Evolutionary conservation across 2,113 vertebrate species (phyloP), one percentile per base, ranked within the genome.

Genomic region (Oplegnathus fasciatus): DNA sequence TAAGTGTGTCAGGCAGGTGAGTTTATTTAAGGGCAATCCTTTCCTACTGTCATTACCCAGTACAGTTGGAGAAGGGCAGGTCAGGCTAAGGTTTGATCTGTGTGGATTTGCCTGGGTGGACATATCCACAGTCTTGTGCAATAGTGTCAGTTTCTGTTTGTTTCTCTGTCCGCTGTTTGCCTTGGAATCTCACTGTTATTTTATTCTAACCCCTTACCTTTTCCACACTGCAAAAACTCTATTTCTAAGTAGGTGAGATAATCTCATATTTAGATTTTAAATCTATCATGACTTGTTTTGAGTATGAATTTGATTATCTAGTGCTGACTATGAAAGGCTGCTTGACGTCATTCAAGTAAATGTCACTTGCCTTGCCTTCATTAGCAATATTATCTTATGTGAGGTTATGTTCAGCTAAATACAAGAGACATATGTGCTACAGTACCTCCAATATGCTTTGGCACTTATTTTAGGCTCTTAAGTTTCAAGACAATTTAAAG

Each of bases 31-130:
- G 75, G 48, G 24, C 30, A 50, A 24, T 26, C 42, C 28, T 66
- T 74, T 80, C 30, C 75, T 87, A 67, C 48, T 74, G 42, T 71
- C 46, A 61, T 85, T 84, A 86, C 2, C 28, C 42, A 40, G 61
- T 34, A 52, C 30, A 82, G 67, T 34, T 5, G 9, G 37, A 69
- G 48, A 54, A 69, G 54, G 55, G 34, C 26, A 68, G 58, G 20
- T 7, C 64, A 76, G 26, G 26, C 69, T 37, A 18, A 69, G 14
- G 26, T 74, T 52, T 70, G 69, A 78, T 71, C 57, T 22, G 6
- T 68, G 62, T 66, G 61, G 52, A 73, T 84, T 82, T 84, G 40
- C 61, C 32, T 26, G 7, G 34, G 14, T 82, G 69, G 68, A 68
- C 32, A 75, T 15, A 50, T 24, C 20, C 75, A 80, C 50, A 30